A percentile compares a stretch with the other conserved stretches of the same genome.
These are phyloP conservation scores for Parus major DNA, from an alignment of 2,113 vertebrate species.

Conservation along the genomic window DNA sequence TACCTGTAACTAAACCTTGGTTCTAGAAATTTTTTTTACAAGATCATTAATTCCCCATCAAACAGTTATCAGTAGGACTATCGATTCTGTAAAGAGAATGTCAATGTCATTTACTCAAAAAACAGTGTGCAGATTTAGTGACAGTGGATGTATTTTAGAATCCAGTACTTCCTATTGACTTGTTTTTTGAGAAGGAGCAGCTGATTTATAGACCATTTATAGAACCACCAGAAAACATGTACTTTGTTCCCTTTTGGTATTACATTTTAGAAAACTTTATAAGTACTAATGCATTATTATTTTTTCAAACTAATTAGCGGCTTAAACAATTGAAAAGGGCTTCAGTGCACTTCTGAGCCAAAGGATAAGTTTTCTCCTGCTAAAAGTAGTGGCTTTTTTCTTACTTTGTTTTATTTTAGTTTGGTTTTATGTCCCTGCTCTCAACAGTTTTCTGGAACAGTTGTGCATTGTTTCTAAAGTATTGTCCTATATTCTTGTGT, in stretches of 20 bases:
- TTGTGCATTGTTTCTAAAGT: not conserved
- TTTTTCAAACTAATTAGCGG: not conserved
- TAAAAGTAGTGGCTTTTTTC: not conserved
- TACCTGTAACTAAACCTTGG: not conserved
- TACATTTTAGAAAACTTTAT: not conserved
- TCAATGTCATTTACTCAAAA: not conserved
- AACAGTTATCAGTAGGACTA: not conserved
- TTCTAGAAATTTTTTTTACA: not conserved
- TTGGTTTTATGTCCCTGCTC: not conserved
- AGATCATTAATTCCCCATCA: not conserved
- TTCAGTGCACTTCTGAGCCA: not conserved
- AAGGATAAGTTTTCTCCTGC: not conserved
- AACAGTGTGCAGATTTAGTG: not conserved
- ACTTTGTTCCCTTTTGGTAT: not conserved
- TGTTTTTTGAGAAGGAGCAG: not conserved
- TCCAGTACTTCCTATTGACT: not conserved
- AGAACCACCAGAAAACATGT: not conserved
- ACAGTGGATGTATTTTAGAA: not conserved
- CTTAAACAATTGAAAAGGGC: not conserved
- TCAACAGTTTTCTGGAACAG: not conserved
- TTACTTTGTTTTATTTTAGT: not conserved
- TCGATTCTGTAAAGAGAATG: not conserved
- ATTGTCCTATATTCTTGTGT: not conserved
- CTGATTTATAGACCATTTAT: not conserved
- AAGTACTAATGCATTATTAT: not conserved